Conservation (phyloP, 2,888 invertebrate species). For the Clistopyga incitator region DNA sequence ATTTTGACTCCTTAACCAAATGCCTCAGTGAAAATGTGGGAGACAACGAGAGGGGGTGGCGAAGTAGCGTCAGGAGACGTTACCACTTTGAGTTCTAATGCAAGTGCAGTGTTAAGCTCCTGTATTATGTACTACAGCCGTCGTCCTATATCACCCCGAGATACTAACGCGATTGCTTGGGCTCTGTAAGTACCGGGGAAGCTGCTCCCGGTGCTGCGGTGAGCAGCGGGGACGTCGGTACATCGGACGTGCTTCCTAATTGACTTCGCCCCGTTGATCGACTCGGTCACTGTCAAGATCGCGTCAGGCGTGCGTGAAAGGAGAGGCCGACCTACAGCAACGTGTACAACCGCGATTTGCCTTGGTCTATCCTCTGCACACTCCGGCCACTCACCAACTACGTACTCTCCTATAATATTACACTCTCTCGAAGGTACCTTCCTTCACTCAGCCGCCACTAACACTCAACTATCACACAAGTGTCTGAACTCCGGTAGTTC, state of each 20-base stretch:
- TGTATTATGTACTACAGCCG: background rate
- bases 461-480: conserved; percentile 13
- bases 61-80: background rate
- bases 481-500: background rate
- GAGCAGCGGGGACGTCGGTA: conserved; percentile 36
- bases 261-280: conserved; percentile 71
- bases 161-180: conserved; percentile 16
- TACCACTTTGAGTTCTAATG: background rate
- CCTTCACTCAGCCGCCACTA: background rate
- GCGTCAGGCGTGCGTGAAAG: conserved; percentile 50
- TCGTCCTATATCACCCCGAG: conserved; percentile 3
- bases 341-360: background rate
- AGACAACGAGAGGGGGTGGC: too few relatives aligned
- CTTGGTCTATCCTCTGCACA: conserved; percentile 5
- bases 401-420: background rate
- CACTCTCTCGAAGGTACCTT: background rate
- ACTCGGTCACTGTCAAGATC: conserved; percentile 78
- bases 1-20: too few relatives aligned
- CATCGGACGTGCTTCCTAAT: conserved; percentile 52
- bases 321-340: conserved; percentile 1
- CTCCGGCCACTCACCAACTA: background rate
- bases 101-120: background rate
- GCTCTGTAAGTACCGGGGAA: conserved; percentile 15
- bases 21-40: too few relatives aligned
- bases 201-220: conserved; percentile 19